Base-by-base conservation (phyloP, 35 echinoderm and acorn worm genomes). In the Stichopus chloronotus region DNA sequence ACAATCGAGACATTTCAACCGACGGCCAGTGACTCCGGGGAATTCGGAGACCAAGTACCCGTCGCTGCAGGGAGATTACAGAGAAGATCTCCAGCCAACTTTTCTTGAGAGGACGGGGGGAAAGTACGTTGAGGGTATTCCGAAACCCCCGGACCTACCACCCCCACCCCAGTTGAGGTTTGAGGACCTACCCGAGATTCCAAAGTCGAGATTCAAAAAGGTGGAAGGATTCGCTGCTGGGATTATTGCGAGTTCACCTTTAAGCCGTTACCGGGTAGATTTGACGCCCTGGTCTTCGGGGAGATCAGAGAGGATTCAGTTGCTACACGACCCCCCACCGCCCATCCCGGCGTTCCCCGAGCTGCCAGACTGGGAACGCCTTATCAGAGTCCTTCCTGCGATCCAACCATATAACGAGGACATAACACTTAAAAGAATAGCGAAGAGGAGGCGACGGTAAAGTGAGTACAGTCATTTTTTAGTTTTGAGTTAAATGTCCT, bases 321-420 rank as follows among this genome's bases (percentile, higher is more conserved):
- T 74, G 11, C 22, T 74, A 74, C 69, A 20, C 69, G 17, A 74
- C n/a, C 56, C 57, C 3, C 4, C 82, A 85, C 82, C 82, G 58
- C 25, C 30, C 55, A 25, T 85, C 22, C 82, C 82, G 5, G 55
- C 55, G 17, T 85, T 85, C 82, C 82, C 82, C 5, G 82, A 85
- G 52, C 21, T 85, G 20, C 55, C 54, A 19, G 57, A 85, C 14
- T 85, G 82, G 82, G 17, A 85, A 19, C 4, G 19, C 22, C 54
- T 85, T 59, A 53, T 74, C 22, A 74, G 22, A 74, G 11, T 7
- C 8, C 69, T 74, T 20, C 69, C 59, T 10, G 14, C 22, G 17
- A 43, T 43, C 30, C 17, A 74, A 14, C 19, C 69, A 7, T 20
- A 74, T 16, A 74, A n/a, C 7, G 69, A 21, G 22, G 69, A n/a